phyloP scores from a whole-genome alignment of 2,888 invertebrate genomes.

The Drosophila basisetae region DNA sequence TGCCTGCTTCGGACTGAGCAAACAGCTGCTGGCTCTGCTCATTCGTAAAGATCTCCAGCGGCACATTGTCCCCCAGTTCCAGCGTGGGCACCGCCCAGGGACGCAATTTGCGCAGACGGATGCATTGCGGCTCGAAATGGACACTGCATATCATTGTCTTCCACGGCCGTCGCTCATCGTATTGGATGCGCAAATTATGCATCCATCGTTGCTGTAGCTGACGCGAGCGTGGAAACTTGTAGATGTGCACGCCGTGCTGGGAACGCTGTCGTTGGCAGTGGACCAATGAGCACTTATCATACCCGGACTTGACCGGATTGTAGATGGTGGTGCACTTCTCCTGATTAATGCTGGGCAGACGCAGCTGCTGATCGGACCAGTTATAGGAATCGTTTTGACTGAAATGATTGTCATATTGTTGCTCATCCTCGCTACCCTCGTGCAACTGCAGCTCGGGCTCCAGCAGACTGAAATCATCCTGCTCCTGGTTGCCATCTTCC shows the following conservation, averaged over 20 bases:
- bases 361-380: constrained; percentile 33
- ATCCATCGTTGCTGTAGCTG: constrained; percentile 67
- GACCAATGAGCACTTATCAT: constrained; percentile 67
- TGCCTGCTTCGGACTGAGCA: constrained; percentile 27
- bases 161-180: constrained; percentile 71
- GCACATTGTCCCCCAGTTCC: constrained; percentile 73
- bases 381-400: constrained; percentile 2
- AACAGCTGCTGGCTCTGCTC: constrained; percentile 51
- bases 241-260: constrained; percentile 70
- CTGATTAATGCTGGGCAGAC: constrained; percentile 43
- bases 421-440: constrained; percentile 35
- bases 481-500: constrained; percentile 25
- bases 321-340: constrained; percentile 33
- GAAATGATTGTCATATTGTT: constrained; percentile 3
- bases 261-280: constrained; percentile 72
- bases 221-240: constrained; percentile 67
- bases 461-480: constrained; percentile 33
- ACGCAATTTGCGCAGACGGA: constrained; percentile 65
- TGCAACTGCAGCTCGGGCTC: constrained; percentile 54
- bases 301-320: constrained; percentile 72
- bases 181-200: constrained; percentile 68
- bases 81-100: constrained; percentile 82
- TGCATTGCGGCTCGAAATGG: constrained; percentile 67
- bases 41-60: constrained; percentile 58
- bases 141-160: constrained; percentile 74